Conservation (phyloP, 2,113 vertebrate species). For the Balaenoptera acutorostrata region DNA sequence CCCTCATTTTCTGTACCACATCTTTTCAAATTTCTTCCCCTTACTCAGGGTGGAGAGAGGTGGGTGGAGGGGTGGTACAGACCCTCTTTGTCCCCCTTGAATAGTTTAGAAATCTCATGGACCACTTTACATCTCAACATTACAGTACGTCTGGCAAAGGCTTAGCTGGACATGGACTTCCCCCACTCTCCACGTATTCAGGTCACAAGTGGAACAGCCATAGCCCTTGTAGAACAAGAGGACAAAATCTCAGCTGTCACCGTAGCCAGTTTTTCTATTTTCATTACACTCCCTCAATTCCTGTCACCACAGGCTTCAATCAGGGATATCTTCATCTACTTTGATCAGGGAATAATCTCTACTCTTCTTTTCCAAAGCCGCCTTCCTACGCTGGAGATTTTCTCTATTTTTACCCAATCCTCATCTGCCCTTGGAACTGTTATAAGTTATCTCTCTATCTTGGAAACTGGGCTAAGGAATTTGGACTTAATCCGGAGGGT, state of each 20-base stretch:
- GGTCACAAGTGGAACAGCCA: no score
- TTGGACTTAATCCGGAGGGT: background rate
- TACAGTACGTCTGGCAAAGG: no score
- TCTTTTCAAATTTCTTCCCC: background rate
- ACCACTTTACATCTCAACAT: no score
- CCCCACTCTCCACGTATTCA: no score
- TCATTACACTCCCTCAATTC: no score
- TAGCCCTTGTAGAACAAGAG: no score
- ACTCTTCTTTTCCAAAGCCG: background rate
- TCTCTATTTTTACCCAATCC: background rate
- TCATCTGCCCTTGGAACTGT: background rate
- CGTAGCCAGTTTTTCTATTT: background rate
- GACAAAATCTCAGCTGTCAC: no score
- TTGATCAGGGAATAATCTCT: background rate
- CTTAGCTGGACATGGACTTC: no score
- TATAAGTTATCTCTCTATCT: no score
- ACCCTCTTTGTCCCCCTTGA: no score
- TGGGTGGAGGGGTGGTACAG: rapidly evolving
- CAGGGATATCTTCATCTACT: rapidly evolving
- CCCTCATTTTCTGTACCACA: rapidly evolving
- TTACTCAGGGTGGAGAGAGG: rapidly evolving
- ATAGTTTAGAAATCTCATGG: no score
- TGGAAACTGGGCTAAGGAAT: background rate
- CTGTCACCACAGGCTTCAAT: background rate
- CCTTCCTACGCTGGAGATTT: rapidly evolving